Evolutionary conservation across 2,797 vertebrate species (phyloP).

Genomic region (Xiphophorus birchmanni): DNA sequence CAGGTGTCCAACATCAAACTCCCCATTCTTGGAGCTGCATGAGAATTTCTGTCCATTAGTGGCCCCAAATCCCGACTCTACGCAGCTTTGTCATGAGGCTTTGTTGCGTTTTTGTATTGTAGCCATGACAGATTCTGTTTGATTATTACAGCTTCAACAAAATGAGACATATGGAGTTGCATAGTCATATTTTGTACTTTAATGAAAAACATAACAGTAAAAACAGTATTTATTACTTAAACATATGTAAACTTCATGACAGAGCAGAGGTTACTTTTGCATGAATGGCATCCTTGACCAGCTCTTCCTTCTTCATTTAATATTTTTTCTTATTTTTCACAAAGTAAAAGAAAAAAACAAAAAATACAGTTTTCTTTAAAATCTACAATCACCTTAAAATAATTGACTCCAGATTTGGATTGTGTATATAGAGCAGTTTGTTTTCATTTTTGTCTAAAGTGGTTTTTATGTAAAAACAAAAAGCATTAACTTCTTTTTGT

Average conservation of each 20-base stretch:
- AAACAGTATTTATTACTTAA: neutral
- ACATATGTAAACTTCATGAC: neutral
- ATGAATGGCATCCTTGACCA: neutral
- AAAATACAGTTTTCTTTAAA: neutral
- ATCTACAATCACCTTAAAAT: neutral
- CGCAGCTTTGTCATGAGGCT: slow-evolving; percentile 55
- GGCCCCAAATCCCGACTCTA: slow-evolving; percentile 42
- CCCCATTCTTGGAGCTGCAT: slow-evolving; percentile 39
- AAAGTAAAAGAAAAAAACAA: neutral
- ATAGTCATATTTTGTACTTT: neutral
- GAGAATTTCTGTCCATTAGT: slow-evolving; percentile 65
- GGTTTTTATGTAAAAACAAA: neutral
- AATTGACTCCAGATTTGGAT: neutral
- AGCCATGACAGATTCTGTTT: slow-evolving; percentile 22
- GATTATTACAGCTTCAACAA: slow-evolving; percentile 15
- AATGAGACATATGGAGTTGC: neutral
- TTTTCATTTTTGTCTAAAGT: neutral
- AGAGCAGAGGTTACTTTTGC: neutral
- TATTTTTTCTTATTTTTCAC: neutral
- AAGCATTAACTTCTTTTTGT: neutral
- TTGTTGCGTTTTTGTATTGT: slow-evolving; percentile 27
- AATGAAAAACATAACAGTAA: neutral
- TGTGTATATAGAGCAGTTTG: neutral
- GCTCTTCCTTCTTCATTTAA: neutral
- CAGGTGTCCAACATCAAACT: slow-evolving; percentile 50